Evolutionary conservation across 1,140 invertebrate genomes (phyloP), one percentile per base, ranked within the genome.

Genomic region (Aphidius gifuensis): DNA sequence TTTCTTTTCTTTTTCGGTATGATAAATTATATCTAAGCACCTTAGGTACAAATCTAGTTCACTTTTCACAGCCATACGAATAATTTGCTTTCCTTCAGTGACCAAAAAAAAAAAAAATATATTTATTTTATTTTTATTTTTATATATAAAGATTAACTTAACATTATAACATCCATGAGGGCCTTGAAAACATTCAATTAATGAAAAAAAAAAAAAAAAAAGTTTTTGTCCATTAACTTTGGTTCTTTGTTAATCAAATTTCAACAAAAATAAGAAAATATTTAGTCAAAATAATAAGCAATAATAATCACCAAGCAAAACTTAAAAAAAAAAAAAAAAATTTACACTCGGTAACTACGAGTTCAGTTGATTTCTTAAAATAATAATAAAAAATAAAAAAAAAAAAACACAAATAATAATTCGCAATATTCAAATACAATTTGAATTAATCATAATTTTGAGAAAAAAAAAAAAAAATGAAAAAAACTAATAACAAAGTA

Each of bases 51-150:
- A 75, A 55, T 55, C 79, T 79, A 79, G 78, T 81, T 81, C 78
- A 80, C 77, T 80, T 80, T 79, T 81, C 80, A 81, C 80, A 81
- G 80, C 80, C 80, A 79, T 79, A 78, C 77, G 71, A 74, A 80
- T 74, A 78, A 79, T 79, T 78, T 76, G 74, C 75, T 78, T 79
- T 79, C 74, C 77, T 75, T 78, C 75, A 78, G 77, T 80, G 75
- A 80, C 79, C 76, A 23, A 71, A 74, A 67, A 71, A 74, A 62
- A 61, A 47, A 59, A 61, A 66, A 49, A 65, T 74, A 71, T 61
- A 64, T 59, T 62, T 61, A 72, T 65, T 67, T 45, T 16, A 32
- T 32, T 46, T 56, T 16, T 43, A 43, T 9, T n/a, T 43, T 39
- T 44, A 43, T 5, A 42, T 38, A 48, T 47, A 9, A 39, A 48